A percentile compares a stretch with the other conserved stretches of the same genome.
Conservation (phyloP, 2,888 invertebrate species). For the Xanthia icteritia region DNA sequence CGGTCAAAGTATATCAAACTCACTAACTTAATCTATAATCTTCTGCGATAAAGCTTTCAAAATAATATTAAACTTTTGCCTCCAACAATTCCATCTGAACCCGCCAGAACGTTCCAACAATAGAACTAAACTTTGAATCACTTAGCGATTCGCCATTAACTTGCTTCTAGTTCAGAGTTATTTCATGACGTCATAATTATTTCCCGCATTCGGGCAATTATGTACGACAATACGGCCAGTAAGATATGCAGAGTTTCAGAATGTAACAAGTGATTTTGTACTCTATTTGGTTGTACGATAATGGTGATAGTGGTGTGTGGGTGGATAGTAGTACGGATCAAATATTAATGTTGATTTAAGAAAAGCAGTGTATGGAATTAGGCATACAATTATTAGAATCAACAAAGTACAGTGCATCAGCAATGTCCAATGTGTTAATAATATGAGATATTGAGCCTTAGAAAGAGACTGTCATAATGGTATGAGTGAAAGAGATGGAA, state of each 20-base stretch:
- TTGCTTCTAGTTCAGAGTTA: slow-evolving; percentile 64
- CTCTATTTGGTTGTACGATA: accelerated
- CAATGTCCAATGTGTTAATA: background rate
- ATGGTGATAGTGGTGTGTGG: slow-evolving; percentile 1
- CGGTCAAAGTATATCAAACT: background rate
- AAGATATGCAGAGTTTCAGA: slow-evolving; percentile 30
- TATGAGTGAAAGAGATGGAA: background rate
- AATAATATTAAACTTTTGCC: slow-evolving; percentile 14
- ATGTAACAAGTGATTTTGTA: slow-evolving; percentile 8
- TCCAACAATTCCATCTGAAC: slow-evolving; percentile 43
- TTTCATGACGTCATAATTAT: slow-evolving; percentile 66
- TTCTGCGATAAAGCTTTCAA: background rate
- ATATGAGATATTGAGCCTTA: background rate
- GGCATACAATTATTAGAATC: background rate
- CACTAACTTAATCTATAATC: background rate
- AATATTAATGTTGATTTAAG: slow-evolving; percentile 39
- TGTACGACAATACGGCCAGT: slow-evolving; percentile 50
- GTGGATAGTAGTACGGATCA: slow-evolving; percentile 5
- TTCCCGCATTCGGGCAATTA: slow-evolving; percentile 62
- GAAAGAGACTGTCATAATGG: background rate
- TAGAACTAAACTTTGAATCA: slow-evolving; percentile 67
- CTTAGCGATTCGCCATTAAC: slow-evolving; percentile 65
- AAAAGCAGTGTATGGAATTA: slow-evolving; percentile 11
- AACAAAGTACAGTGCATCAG: background rate
- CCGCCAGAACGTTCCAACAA: slow-evolving; percentile 44